Conservation (phyloP, 2,797 vertebrate genomes). For the Danio tinwini region DNA sequence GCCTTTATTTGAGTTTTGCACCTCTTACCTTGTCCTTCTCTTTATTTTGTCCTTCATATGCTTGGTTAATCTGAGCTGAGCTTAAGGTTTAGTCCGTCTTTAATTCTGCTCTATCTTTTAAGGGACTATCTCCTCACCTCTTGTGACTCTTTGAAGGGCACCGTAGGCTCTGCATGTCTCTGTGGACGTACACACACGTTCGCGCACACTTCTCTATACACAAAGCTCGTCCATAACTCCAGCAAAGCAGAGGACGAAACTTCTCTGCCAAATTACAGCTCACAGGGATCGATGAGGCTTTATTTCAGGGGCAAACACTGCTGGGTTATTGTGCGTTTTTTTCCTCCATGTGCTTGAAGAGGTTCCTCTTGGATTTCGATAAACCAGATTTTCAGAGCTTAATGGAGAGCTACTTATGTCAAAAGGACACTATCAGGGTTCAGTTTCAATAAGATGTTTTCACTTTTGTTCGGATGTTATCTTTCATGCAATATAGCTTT, state of each 20-base stretch:
- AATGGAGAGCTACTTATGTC: not conserved
- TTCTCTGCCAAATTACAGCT: conserved; percentile 57
- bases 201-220: conserved; percentile 30
- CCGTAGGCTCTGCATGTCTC: conserved; percentile 30
- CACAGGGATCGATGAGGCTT: conserved; percentile 57
- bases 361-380: conserved; percentile 6
- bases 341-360: not conserved
- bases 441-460: not conserved
- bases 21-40: not conserved
- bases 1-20: too few relatives aligned
- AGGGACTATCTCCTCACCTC: conserved; percentile 30
- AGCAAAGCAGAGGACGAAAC: conserved; percentile 45
- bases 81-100: not conserved
- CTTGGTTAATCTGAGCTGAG: conserved; percentile 33
- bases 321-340: conserved; percentile 18
- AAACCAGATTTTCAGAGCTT: conserved; percentile 29
- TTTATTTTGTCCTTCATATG: conserved; percentile 21
- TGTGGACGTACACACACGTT: conserved; percentile 47
- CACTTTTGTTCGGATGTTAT: too few relatives aligned
- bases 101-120: conserved; percentile 36
- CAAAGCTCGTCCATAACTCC: conserved; percentile 51
- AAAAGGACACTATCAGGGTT: not conserved
- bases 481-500: too few relatives aligned
- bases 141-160: conserved; percentile 46
- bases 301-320: conserved; percentile 53